phyloP scores from a whole-genome alignment of 1,140 invertebrate species.

The Mycetomoellerius zeteki region DNA sequence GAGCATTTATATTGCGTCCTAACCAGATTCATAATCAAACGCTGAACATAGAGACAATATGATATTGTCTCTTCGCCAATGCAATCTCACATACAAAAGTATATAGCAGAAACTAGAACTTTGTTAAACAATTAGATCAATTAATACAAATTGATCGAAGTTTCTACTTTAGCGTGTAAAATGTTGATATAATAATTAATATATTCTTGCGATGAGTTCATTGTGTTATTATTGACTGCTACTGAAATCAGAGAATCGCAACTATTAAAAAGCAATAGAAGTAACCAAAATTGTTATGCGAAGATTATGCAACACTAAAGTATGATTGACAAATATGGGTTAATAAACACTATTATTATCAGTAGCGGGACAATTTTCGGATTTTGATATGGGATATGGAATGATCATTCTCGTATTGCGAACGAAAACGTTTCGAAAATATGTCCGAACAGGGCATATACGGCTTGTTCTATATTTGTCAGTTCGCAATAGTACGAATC shows the following conservation, averaged over 20 bases:
- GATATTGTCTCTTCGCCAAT: neutral
- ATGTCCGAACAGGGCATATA: constrained; percentile 35
- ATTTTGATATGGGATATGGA: constrained; percentile 50
- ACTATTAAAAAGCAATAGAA: neutral
- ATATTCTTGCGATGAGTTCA: neutral
- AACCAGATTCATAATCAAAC: neutral
- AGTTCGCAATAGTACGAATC: neutral
- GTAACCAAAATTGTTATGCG: neutral
- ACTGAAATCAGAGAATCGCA: neutral
- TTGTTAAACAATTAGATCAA: neutral
- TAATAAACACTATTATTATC: constrained; percentile 18
- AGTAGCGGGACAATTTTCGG: constrained; percentile 34
- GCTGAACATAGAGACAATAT: neutral
- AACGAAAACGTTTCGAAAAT: constrained; percentile 49
- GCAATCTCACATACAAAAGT: neutral
- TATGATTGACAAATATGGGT: neutral
- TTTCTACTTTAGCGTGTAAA: neutral
- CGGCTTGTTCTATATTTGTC: constrained; percentile 29
- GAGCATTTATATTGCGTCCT: neutral
- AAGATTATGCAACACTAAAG: neutral
- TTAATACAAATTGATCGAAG: too few species aligned
- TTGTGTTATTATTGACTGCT: neutral
- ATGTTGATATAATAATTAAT: neutral
- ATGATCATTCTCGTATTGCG: constrained; percentile 29
- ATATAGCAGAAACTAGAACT: neutral